Conservation (phyloP, 2,113 vertebrate species). For the Zingel zingel region DNA sequence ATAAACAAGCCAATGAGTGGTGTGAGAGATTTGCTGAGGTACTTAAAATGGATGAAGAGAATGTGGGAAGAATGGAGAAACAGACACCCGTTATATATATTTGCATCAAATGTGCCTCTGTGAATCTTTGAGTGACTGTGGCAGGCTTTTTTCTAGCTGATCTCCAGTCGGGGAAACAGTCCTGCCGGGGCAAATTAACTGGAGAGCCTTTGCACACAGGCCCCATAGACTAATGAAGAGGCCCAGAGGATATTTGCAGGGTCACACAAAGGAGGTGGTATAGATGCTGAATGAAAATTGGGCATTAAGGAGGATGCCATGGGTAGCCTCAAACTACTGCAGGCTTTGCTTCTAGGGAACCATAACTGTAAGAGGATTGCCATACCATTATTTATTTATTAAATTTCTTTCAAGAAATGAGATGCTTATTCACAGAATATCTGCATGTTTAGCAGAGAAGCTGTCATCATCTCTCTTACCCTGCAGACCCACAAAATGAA, state of each 20-base stretch:
- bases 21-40: constrained; percentile 64
- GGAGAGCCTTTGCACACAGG: constrained; percentile 78
- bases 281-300: constrained; percentile 79
- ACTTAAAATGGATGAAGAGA: constrained; percentile 70
- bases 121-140: constrained; percentile 64
- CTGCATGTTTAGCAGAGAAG: constrained; percentile 64
- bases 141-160: constrained; percentile 50
- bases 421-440: constrained; percentile 78
- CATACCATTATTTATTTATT: constrained; percentile 52
- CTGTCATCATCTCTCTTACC: constrained; percentile 70
- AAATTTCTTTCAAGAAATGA: constrained; percentile 65
- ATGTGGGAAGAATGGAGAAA: constrained; percentile 45
- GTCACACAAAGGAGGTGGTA: constrained; percentile 83
- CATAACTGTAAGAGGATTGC: constrained; percentile 65
- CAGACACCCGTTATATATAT: constrained; percentile 46
- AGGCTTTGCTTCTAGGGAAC: constrained; percentile 75
- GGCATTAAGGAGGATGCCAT: constrained; percentile 80
- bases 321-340: constrained; percentile 76
- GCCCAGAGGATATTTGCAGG: constrained; percentile 87
- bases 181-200: constrained; percentile 83
- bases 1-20: constrained; percentile 76
- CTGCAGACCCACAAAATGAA: constrained; percentile 70
- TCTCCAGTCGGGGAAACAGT: constrained; percentile 73
- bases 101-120: constrained; percentile 44
- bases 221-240: constrained; percentile 83